These are phyloP conservation scores for Cinara cedri DNA, from an alignment of 2,888 invertebrate species.

Conservation along the genomic window DNA sequence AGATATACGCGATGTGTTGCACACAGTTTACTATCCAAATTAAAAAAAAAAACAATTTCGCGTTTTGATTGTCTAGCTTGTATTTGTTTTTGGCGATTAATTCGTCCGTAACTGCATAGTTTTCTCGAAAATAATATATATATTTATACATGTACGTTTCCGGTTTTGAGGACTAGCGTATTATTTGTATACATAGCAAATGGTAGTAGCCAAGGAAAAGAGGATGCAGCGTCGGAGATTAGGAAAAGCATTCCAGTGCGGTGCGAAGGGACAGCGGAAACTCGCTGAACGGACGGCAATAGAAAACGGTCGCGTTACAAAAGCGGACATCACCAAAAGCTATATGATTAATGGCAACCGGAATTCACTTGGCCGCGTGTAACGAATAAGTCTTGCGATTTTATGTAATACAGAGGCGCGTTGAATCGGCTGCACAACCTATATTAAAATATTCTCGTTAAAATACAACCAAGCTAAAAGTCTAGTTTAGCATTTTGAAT, in stretches of 20 bases:
- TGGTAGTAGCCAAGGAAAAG: constrained; percentile 3
- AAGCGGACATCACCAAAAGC: background rate
- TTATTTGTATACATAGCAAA: background rate
- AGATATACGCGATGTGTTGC: too few species aligned
- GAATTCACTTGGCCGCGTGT: background rate
- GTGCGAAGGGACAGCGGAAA: background rate
- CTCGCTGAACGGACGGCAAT: constrained; percentile 9
- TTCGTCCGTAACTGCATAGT: constrained; percentile 20
- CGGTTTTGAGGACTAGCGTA: constrained; percentile 7
- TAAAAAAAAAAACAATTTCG: too few species aligned
- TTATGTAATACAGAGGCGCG: too few species aligned
- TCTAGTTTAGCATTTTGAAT: too few species aligned
- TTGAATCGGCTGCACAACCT: too few species aligned
- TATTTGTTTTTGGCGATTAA: constrained; percentile 26
- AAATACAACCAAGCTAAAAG: too few species aligned
- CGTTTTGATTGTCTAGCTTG: background rate
- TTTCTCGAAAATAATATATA: constrained; percentile 1
- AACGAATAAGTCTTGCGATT: background rate
- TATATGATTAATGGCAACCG: constrained; percentile 38
- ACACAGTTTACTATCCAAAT: too few species aligned
- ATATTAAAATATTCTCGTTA: too few species aligned
- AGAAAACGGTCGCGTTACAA: constrained; percentile 29
- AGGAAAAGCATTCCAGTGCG: constrained; percentile 17
- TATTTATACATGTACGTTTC: background rate
- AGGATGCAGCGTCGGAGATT: background rate